These are phyloP conservation scores for Oithona nana DNA, from an alignment of 2,888 invertebrate species.

Conservation along the genomic window DNA sequence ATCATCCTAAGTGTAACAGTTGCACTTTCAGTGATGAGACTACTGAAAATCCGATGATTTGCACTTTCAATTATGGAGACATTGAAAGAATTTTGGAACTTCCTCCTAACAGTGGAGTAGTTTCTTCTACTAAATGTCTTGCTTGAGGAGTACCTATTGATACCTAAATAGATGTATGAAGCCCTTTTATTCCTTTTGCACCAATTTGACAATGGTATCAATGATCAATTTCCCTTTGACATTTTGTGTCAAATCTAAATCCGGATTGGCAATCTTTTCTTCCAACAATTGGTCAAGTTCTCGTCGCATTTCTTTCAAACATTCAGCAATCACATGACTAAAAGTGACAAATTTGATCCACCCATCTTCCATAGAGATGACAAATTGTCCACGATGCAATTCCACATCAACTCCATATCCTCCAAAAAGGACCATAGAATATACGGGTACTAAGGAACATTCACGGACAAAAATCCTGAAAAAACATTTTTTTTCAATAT, in stretches of 20 bases:
- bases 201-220: constrained; percentile 49
- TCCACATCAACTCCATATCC: constrained; percentile 54
- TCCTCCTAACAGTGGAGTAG: no score
- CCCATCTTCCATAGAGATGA: constrained; percentile 52
- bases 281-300: constrained; percentile 57
- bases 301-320: constrained; percentile 52
- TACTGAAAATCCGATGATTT: no score
- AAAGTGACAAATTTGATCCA: constrained; percentile 64
- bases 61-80: no score
- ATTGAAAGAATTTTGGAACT: no score
- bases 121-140: no score
- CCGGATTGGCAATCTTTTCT: constrained; percentile 63
- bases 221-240: constrained; percentile 55
- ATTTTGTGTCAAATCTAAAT: constrained; percentile 49
- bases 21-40: no score
- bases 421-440: constrained; percentile 45
- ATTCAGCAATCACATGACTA: constrained; percentile 59
- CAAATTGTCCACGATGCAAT: constrained; percentile 49
- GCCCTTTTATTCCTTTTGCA: constrained; percentile 29
- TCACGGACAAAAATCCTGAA: constrained; percentile 59
- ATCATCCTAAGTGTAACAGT: no score
- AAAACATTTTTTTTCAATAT: no score
- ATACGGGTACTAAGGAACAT: constrained; percentile 55
- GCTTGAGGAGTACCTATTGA: no score
- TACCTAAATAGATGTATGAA: no score